phyloP scores from a whole-genome alignment of 1,140 invertebrate genomes.

The Mamestra configurata region DNA sequence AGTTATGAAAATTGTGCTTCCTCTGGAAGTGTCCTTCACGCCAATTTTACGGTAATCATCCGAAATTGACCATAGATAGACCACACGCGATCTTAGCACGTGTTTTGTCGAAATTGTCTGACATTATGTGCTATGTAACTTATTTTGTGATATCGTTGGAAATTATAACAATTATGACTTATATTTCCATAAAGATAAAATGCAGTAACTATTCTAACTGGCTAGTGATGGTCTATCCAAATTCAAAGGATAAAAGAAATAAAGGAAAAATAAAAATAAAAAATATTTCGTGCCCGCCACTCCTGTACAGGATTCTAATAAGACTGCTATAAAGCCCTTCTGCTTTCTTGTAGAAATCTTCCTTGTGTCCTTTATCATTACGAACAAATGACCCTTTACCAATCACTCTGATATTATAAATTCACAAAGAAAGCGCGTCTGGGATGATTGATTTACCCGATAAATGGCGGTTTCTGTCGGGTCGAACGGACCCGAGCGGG shows the following conservation, averaged over 20 bases:
- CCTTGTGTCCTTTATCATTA: background rate
- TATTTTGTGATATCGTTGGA: too few relatives aligned
- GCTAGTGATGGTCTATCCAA: too few relatives aligned
- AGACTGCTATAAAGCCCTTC: background rate
- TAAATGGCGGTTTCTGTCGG: slow-evolving; percentile 16
- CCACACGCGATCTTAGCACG: background rate
- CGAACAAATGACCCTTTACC: slow-evolving; percentile 24
- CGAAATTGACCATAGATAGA: background rate
- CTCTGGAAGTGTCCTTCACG: slow-evolving; percentile 14
- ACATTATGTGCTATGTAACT: too few relatives aligned
- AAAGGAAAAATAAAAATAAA: too few relatives aligned
- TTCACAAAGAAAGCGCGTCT: slow-evolving; percentile 27
- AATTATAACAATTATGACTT: too few relatives aligned
- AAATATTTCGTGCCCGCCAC: too few relatives aligned
- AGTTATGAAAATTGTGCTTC: too few relatives aligned
- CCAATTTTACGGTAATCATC: background rate
- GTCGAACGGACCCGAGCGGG: background rate
- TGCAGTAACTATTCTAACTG: too few relatives aligned
- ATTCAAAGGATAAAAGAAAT: too few relatives aligned
- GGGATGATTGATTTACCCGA: slow-evolving; percentile 23
- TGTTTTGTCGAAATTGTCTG: background rate
- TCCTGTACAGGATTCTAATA: background rate
- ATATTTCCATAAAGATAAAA: too few relatives aligned
- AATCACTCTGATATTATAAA: slow-evolving; percentile 4
- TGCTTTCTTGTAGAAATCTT: too few relatives aligned